Conservation (phyloP, 2,113 vertebrate species). For the Equus quagga region DNA sequence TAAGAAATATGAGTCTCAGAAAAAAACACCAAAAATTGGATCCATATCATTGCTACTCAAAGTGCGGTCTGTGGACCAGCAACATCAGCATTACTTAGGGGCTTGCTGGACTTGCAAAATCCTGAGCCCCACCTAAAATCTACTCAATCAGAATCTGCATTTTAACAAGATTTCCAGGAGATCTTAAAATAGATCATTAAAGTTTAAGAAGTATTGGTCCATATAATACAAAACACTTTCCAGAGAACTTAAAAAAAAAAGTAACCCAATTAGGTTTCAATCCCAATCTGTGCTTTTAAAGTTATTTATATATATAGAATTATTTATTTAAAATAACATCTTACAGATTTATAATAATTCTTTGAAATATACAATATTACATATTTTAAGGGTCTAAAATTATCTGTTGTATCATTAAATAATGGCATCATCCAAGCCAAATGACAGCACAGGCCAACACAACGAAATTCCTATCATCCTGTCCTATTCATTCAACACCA, state of each 20-base stretch:
- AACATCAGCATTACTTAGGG: not conserved
- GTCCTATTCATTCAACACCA: not conserved
- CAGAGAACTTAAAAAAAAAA: not conserved
- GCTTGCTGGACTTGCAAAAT: not conserved
- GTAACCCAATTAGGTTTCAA: not conserved
- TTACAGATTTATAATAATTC: not conserved
- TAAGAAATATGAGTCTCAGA: not conserved
- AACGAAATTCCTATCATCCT: not conserved
- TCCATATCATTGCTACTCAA: not conserved
- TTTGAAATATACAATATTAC: not conserved
- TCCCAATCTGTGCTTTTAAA: not conserved
- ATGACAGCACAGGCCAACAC: not conserved
- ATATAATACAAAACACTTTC: not conserved
- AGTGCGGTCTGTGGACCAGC: not conserved
- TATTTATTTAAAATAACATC: not conserved
- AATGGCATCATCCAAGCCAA: not conserved
- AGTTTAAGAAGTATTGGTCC: not conserved
- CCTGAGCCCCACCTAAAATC: not conserved
- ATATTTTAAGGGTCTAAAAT: constrained; percentile 21
- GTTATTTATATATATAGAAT: not conserved
- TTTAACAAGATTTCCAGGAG: not conserved
- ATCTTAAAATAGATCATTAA: not conserved
- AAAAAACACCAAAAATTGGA: not conserved
- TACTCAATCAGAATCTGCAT: not conserved
- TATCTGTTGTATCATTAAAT: not conserved